These are phyloP conservation scores for Oreamnos americanus DNA, from an alignment of 2,113 vertebrate species.

Conservation along the genomic window DNA sequence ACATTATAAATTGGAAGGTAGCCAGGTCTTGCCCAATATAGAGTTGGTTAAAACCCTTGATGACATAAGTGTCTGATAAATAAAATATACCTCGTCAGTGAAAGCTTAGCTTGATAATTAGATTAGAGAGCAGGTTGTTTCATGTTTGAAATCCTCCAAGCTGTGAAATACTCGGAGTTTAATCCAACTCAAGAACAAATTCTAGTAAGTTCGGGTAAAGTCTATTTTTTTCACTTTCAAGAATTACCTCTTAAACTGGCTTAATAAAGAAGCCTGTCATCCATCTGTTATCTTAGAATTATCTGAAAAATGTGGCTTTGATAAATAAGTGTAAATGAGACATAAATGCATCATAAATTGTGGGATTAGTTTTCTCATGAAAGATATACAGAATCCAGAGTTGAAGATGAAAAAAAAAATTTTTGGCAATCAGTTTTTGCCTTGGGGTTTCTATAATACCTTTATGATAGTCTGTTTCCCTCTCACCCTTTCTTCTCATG, in stretches of 20 bases:
- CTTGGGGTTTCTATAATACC: conserved; percentile 30
- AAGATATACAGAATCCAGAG: conserved; percentile 15
- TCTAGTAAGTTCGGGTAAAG: background rate
- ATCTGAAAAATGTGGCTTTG: conserved; percentile 43
- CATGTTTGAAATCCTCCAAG: conserved; percentile 27
- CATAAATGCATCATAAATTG: conserved; percentile 17
- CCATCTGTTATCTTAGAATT: conserved; percentile 25
- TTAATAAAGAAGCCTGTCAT: background rate
- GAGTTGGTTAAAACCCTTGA: conserved; percentile 52
- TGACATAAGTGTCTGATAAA: conserved; percentile 54
- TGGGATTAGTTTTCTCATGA: conserved; percentile 26
- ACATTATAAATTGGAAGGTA: conserved; percentile 54
- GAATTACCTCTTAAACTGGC: background rate
- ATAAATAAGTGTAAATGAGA: conserved; percentile 45
- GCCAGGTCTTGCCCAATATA: conserved; percentile 44
- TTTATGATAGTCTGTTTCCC: background rate
- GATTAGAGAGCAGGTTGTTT: conserved; percentile 26
- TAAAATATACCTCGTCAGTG: conserved; percentile 40
- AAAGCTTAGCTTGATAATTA: conserved; percentile 46
- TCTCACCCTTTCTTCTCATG: background rate
- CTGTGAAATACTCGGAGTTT: background rate
- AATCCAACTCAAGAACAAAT: background rate
- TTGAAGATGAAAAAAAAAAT: background rate
- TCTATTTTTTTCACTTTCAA: conserved; percentile 27
- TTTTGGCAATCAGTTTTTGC: background rate